These are phyloP conservation scores for Unio pictorum DNA, from an alignment of 2,888 invertebrate genomes.

Conservation along the genomic window DNA sequence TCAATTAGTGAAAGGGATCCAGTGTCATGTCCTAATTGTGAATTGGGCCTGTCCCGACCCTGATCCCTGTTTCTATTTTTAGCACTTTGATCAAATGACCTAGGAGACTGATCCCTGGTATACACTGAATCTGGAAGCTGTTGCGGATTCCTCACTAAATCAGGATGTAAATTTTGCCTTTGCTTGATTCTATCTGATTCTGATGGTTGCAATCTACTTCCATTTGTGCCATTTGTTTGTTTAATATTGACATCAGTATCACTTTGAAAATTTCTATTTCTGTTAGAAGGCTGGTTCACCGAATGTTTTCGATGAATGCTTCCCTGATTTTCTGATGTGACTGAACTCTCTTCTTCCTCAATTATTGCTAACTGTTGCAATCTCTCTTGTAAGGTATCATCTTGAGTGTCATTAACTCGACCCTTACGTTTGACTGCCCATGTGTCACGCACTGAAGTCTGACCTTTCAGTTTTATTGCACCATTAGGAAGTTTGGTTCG, in stretches of 20 bases:
- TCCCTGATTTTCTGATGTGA: conserved; percentile 19
- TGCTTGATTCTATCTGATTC: no score
- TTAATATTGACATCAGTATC: no score
- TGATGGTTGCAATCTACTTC: neutral
- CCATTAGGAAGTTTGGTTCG: conserved; percentile 33
- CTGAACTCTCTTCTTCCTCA: conserved; percentile 52
- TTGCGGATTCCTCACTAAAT: no score
- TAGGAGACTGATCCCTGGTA: no score
- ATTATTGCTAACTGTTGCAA: conserved; percentile 57
- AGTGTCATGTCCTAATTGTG: no score
- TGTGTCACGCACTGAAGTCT: conserved; percentile 32
- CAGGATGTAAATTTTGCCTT: no score
- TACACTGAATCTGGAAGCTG: no score
- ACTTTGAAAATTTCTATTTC: no score
- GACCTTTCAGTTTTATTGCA: conserved; percentile 31
- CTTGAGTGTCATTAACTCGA: conserved; percentile 44
- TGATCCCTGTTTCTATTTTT: no score
- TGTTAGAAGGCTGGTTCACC: neutral
- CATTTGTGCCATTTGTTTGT: neutral
- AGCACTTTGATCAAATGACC: no score
- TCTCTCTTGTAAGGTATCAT: conserved; percentile 53
- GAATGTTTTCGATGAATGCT: conserved; percentile 2
- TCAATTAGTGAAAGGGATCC: no score
- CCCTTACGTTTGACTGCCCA: conserved; percentile 46
- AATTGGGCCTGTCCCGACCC: no score